phyloP scores from a whole-genome alignment of 2,113 vertebrate species.

The Empidonax traillii region DNA sequence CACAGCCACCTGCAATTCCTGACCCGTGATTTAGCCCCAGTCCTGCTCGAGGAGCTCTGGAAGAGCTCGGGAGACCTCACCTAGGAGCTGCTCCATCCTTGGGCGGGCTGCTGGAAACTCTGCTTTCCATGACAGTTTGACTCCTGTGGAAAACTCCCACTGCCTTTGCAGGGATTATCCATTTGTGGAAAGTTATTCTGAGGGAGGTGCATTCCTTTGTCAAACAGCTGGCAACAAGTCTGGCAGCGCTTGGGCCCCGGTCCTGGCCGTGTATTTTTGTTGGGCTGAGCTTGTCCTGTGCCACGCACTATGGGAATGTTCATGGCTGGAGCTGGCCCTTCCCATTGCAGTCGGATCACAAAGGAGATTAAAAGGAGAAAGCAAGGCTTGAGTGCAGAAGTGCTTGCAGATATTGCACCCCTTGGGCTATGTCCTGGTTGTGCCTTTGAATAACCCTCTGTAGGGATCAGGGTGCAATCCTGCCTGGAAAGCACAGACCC shows the following conservation, averaged over 20 bases:
- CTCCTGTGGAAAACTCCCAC: conserved; percentile 44
- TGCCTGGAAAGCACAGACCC: background rate
- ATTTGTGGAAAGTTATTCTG: conserved; percentile 23
- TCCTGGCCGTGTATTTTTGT: background rate
- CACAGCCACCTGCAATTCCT: background rate
- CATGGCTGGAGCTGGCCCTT: background rate
- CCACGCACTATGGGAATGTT: background rate
- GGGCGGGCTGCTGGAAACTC: conserved; percentile 35
- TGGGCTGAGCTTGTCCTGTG: background rate
- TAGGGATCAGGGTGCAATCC: background rate
- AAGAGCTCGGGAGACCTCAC: accelerated
- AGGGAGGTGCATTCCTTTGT: conserved; percentile 19
- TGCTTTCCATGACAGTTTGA: conserved; percentile 5
- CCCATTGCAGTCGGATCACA: background rate
- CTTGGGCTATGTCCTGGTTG: background rate
- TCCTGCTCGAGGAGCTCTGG: background rate
- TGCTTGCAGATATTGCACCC: background rate
- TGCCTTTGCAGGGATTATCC: conserved; percentile 25
- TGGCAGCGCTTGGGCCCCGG: background rate
- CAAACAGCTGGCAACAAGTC: background rate
- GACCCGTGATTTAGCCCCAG: background rate
- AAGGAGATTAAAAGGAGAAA: background rate
- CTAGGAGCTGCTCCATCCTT: accelerated
- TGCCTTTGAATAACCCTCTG: background rate
- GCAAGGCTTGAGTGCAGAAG: background rate